Percentiles rank a stretch among this genome's conserved stretches.
Evolutionary conservation across 2,888 invertebrate genomes (phyloP).

Genomic region (Scaptodrosophila latifasciaeformis): DNA sequence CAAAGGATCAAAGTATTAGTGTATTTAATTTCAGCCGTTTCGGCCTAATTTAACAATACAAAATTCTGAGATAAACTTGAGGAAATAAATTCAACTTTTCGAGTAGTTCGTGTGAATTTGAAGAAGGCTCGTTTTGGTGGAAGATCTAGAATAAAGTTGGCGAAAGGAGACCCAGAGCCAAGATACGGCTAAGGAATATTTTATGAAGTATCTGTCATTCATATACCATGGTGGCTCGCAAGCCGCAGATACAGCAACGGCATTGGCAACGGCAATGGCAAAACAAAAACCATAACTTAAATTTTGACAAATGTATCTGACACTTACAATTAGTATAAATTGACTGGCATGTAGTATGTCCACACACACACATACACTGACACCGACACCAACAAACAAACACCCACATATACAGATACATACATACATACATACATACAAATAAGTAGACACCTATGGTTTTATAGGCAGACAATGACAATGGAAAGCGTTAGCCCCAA

Average conservation of each 20-base stretch:
- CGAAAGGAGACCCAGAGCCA: no score
- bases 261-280: constrained; percentile 13
- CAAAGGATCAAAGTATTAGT: no score
- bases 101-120: no score
- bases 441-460: constrained; percentile 9
- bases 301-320: constrained; percentile 68
- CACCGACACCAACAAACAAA: constrained; percentile 10
- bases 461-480: constrained; percentile 4
- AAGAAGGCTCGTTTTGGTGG: no score
- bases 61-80: no score
- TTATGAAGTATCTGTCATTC: no score
- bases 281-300: constrained; percentile 56
- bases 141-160: no score
- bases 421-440: constrained; percentile 3
- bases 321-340: constrained; percentile 69
- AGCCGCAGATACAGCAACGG: not conserved
- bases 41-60: no score
- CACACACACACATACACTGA: constrained; percentile 43
- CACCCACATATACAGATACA: constrained; percentile 1
- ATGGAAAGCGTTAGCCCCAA: not conserved
- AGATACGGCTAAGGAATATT: no score
- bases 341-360: constrained; percentile 69
- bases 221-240: no score
- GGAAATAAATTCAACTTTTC: no score
- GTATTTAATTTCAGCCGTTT: no score